Base-by-base conservation (phyloP, 2,888 invertebrate species). In the Dichetophora obliterata region DNA sequence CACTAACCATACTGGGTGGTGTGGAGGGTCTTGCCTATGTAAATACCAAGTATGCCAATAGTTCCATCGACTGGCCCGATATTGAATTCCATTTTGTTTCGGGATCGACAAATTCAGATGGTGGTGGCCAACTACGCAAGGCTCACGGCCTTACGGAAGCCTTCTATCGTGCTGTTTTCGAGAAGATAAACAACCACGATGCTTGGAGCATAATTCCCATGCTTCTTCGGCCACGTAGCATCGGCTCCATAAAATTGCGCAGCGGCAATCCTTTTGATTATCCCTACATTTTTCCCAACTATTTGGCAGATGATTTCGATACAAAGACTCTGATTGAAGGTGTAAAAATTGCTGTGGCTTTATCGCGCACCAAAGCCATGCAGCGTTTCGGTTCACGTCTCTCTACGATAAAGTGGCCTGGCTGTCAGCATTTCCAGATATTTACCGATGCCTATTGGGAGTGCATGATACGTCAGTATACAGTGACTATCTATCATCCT, bases 251-350 rank as follows among this genome's bases (percentile, higher is more conserved):
- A 31, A 94, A 93, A 82, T 88, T 99, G 24, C 92, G 95, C 9
- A 95, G 95, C 81, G 92, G 92, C 16, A 95, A 96, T 88, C 98
- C 98, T 0, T 93, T 94, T 82, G 95, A 96, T 77, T 95, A 95
- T 83, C 98, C 98, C 0, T 91, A 95, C 77, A 96, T 98, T 75
- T 94, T 96, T 83, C 96, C 98, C 0, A 98, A 98, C 86, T 98
- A 98, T 86, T 92, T 98, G 84, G 89, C 92, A 22, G 95, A 96
- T 75, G 93, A 95, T 24, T 90, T 92, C 79, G 98, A 98, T 83
- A 91, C 95, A 80, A 94, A 94, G 79, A 94, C 94, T 0, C 88
- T 97, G 57, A 91, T 96, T 0, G 96, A 96, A 89, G 96, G 96
- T 0, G 95, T 94, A 0, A 97, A 96, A 89, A 94, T 96, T 24